phyloP scores from a whole-genome alignment of 2,113 vertebrate species.

The Neogale vison region DNA sequence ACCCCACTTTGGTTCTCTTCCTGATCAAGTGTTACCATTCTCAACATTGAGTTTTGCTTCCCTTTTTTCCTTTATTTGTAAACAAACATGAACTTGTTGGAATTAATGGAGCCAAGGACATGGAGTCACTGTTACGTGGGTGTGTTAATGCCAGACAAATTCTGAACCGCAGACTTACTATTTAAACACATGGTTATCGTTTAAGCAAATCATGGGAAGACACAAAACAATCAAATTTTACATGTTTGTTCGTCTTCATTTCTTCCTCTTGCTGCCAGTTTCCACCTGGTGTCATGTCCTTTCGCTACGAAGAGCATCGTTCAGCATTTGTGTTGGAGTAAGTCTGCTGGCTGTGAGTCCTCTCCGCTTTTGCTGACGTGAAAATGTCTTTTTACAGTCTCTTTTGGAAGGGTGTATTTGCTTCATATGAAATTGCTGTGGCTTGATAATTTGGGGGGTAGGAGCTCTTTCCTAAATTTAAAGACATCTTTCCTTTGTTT shows the following conservation, averaged over 20 bases:
- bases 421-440: not conserved
- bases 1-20: not conserved
- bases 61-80: not conserved
- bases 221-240: not conserved
- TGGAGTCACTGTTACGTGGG: not conserved
- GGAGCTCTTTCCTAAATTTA: not conserved
- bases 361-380: not conserved
- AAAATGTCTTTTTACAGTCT: no score
- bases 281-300: accelerated
- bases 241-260: no score
- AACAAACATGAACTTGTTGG: not conserved
- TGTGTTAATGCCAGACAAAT: not conserved
- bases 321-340: accelerated
- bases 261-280: accelerated
- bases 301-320: not conserved
- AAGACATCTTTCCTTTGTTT: not conserved
- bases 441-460: not conserved
- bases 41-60: not conserved
- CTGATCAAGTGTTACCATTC: not conserved
- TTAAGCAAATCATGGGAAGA: not conserved
- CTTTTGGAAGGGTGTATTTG: not conserved
- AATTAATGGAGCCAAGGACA: not conserved
- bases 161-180: not conserved
- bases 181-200: not conserved
- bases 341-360: not conserved